A percentile compares a stretch with the other conserved stretches of the same genome.
These are phyloP conservation scores for Bacillus rossius DNA, from an alignment of 1,140 invertebrate species.

Conservation along the genomic window DNA sequence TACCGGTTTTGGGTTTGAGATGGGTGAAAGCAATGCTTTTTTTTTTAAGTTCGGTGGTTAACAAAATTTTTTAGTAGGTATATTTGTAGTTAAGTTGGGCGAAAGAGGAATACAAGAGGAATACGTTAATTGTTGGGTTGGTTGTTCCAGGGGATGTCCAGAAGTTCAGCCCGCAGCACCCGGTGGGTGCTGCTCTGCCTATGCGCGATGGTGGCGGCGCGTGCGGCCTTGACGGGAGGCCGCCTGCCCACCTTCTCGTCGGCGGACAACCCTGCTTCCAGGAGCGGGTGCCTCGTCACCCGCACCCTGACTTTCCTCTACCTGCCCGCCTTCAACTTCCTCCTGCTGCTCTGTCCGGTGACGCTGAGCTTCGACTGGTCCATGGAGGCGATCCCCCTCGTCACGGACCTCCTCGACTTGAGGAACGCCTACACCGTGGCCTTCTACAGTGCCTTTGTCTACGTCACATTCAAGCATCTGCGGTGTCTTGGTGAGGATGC, in stretches of 20 bases:
- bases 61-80: too few relatives aligned
- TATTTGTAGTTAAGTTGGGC: too few relatives aligned
- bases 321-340: slow-evolving; percentile 81
- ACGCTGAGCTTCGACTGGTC: slow-evolving; percentile 92
- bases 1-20: too few relatives aligned
- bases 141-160: too few relatives aligned
- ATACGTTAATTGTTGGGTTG: too few relatives aligned
- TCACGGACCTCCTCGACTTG: slow-evolving; percentile 63
- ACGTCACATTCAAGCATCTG: neutral
- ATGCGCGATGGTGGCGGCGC: slow-evolving; percentile 34
- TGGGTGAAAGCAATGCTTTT: too few relatives aligned
- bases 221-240: slow-evolving; percentile 50
- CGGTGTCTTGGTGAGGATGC: neutral
- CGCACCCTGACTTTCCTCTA: slow-evolving; percentile 81
- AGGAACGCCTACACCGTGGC: slow-evolving; percentile 64
- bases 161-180: too few relatives aligned
- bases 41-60: too few relatives aligned
- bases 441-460: slow-evolving; percentile 52
- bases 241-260: slow-evolving; percentile 73
- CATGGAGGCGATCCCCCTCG: slow-evolving; percentile 85
- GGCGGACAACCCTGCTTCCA: slow-evolving; percentile 86
- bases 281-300: slow-evolving; percentile 62
- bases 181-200: too few relatives aligned
- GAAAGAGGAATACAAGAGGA: too few relatives aligned
- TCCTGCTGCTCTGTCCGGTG: slow-evolving; percentile 73